Conservation (phyloP, 1,140 invertebrate genomes). For the Drosophila prosaltans region DNA sequence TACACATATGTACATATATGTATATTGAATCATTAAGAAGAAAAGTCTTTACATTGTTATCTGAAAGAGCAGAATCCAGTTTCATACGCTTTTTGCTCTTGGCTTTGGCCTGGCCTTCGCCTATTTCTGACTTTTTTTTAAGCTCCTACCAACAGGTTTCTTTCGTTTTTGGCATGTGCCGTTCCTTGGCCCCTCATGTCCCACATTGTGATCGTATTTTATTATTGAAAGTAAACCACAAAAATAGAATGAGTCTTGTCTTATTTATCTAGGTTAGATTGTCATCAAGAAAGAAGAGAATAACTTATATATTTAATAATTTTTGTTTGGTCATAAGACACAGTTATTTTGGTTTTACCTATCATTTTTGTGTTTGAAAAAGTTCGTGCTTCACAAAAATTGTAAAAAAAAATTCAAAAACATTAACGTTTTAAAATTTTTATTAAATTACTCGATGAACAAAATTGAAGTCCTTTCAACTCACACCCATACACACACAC, state of each 20-base stretch:
- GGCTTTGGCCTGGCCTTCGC: conserved; percentile 64
- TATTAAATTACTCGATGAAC: not conserved
- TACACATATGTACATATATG: too few species aligned
- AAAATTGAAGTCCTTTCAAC: not conserved
- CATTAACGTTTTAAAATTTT: not conserved
- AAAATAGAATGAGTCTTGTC: conserved; percentile 7
- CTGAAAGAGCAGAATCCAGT: conserved; percentile 16
- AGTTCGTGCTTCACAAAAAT: not conserved
- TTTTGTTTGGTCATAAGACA: too few species aligned
- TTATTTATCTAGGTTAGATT: not conserved
- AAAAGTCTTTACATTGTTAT: conserved; percentile 15
- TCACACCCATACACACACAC: not conserved
- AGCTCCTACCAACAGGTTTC: conserved; percentile 45
- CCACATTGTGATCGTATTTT: conserved; percentile 48
- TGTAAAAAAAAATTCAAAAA: not conserved
- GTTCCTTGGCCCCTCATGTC: conserved; percentile 37
- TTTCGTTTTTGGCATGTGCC: conserved; percentile 62
- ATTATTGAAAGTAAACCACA: conserved; percentile 62
- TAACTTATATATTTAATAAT: too few species aligned
- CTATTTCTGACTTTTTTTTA: conserved; percentile 44
- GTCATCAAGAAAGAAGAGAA: not conserved
- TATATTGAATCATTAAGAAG: not conserved
- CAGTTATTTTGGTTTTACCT: too few species aligned
- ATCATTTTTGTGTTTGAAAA: too few species aligned
- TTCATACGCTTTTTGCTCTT: conserved; percentile 27